These are phyloP conservation scores for Spilogale gracilis DNA, from an alignment of 2,113 vertebrate genomes.

Conservation along the genomic window DNA sequence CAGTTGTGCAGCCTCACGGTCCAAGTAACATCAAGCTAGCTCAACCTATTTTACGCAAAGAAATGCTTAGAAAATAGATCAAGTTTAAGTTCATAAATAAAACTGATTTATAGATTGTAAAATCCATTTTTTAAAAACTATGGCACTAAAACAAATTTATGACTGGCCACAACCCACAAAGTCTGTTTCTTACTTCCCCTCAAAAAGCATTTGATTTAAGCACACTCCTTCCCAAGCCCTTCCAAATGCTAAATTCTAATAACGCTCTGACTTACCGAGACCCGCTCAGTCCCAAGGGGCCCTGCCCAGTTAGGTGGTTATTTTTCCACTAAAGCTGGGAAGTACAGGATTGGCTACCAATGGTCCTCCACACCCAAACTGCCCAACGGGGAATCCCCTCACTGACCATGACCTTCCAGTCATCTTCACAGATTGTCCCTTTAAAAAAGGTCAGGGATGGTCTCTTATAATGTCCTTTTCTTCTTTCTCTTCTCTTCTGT, in stretches of 20 bases:
- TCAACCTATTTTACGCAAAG: neutral
- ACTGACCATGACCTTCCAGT: too few relatives aligned
- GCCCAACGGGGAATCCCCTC: rapidly evolving
- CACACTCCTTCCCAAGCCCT: neutral
- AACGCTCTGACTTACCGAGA: neutral
- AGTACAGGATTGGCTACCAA: neutral
- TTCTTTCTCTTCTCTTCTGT: neutral
- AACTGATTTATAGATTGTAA: slow-evolving; percentile 14
- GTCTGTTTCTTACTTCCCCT: neutral
- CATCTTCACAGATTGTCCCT: neutral
- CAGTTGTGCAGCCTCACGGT: neutral
- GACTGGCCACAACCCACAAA: neutral
- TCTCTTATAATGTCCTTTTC: rapidly evolving
- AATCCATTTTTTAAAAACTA: slow-evolving; percentile 6
- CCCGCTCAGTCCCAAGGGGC: too few relatives aligned
- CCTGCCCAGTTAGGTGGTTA: neutral
- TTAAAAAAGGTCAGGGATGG: neutral
- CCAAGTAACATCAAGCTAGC: neutral
- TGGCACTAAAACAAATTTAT: neutral
- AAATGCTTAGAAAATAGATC: neutral
- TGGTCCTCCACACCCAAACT: neutral
- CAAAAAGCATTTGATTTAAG: slow-evolving; percentile 38
- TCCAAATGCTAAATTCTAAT: neutral
- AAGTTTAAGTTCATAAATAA: slow-evolving; percentile 21
- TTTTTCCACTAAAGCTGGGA: neutral